Evolutionary conservation across 1,140 invertebrate genomes (phyloP).

Genomic region (Pentalonia nigronervosa): DNA sequence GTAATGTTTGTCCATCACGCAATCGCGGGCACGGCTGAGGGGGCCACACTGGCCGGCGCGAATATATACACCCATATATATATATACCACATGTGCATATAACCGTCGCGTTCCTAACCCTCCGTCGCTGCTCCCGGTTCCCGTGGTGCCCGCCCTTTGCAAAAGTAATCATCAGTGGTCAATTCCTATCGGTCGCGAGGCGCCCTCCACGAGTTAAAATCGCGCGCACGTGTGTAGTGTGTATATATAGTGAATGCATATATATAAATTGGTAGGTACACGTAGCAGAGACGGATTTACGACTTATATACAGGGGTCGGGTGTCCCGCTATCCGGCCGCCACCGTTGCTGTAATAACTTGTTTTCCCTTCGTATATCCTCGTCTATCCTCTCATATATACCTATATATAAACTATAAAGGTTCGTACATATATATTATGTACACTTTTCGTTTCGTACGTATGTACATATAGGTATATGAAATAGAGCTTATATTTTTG

Average conservation of each 20-base stretch:
- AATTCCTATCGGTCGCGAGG: constrained; percentile 7
- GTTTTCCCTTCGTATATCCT: neutral
- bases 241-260: too few species aligned
- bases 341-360: neutral
- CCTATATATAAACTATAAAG: too few species aligned
- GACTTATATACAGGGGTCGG: neutral
- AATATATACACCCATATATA: neutral
- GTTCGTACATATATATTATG: neutral
- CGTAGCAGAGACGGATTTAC: constrained; percentile 37
- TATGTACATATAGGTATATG: neutral
- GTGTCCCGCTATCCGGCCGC: neutral
- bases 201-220: neutral
- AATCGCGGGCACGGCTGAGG: neutral
- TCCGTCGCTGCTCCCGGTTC: neutral
- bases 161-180: constrained; percentile 57
- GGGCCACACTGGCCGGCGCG: neutral
- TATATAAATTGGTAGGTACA: neutral
- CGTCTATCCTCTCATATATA: neutral
- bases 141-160: neutral
- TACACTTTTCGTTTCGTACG: neutral
- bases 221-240: neutral
- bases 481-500: neutral
- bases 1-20: constrained; percentile 57
- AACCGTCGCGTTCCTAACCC: neutral
- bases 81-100: neutral